Percentiles rank a stretch among this genome's conserved stretches.
These are phyloP conservation scores for Macroglossus sobrinus DNA, from an alignment of 2,113 vertebrate genomes.

Conservation along the genomic window DNA sequence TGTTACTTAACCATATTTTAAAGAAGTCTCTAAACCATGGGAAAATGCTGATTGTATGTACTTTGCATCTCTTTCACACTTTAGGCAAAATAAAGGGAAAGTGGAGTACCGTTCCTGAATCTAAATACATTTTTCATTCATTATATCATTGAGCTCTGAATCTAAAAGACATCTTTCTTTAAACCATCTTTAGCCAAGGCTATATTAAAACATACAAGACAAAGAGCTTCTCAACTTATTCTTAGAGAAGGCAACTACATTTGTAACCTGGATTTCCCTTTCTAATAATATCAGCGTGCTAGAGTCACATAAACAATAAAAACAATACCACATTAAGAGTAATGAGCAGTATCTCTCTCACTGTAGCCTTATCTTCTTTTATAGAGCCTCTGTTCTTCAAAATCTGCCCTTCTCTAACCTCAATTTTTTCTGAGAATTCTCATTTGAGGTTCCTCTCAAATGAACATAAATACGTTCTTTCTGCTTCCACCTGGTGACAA, in stretches of 20 bases:
- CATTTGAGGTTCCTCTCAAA: neutral
- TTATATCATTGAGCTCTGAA: neutral
- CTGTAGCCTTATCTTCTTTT: neutral
- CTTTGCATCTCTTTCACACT: neutral
- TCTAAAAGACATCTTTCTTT: neutral
- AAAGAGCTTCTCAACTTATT: neutral
- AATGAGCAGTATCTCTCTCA: neutral
- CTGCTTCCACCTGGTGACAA: neutral
- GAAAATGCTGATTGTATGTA: neutral
- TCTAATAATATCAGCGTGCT: neutral
- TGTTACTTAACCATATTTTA: neutral
- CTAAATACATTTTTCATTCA: neutral
- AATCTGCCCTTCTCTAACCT: neutral
- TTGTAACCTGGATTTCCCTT: neutral
- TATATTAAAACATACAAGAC: neutral
- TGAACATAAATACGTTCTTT: neutral
- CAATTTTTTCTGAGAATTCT: neutral
- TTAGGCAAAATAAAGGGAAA: neutral
- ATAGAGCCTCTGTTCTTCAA: neutral
- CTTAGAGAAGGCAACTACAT: neutral
- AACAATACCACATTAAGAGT: neutral
- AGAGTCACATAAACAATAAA: neutral
- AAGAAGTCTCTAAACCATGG: conserved; percentile 3
- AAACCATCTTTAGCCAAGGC: neutral
- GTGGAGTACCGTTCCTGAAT: neutral